These are phyloP conservation scores for Scaeva pyrastri DNA, from an alignment of 2,888 invertebrate genomes.

Conservation along the genomic window DNA sequence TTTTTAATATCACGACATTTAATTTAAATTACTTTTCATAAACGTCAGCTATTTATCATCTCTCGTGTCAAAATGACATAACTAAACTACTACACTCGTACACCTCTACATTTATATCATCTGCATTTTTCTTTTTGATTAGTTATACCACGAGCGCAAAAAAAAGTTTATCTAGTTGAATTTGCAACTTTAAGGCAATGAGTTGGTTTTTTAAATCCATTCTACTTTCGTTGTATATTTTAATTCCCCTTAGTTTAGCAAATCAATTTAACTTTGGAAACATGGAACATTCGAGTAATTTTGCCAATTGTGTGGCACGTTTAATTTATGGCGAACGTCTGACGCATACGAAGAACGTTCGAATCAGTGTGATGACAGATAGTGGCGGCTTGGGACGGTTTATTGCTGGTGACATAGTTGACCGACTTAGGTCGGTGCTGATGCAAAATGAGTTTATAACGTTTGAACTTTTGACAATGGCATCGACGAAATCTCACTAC, in stretches of 20 bases:
- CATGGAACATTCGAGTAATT: background rate
- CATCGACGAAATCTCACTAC: background rate
- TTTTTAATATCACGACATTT: background rate
- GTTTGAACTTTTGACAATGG: background rate
- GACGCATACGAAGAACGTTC: background rate
- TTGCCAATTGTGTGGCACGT: background rate
- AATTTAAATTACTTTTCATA: background rate
- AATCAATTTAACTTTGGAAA: background rate
- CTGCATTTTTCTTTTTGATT: background rate
- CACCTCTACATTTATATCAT: too few species aligned
- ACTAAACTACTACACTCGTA: background rate
- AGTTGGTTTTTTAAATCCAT: background rate
- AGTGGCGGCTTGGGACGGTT: background rate
- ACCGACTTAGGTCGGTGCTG: accelerated
- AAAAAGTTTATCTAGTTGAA: background rate
- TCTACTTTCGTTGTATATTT: background rate
- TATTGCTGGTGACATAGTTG: background rate
- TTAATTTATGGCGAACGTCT: background rate
- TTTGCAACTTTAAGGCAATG: conserved; percentile 9
- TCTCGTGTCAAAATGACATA: conserved; percentile 4
- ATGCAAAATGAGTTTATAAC: accelerated
- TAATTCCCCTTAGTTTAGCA: background rate
- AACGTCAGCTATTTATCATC: background rate
- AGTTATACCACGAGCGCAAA: background rate
- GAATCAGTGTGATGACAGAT: background rate